phyloP scores from a whole-genome alignment of 2,888 invertebrate genomes.

The Conus canariensis region DNA sequence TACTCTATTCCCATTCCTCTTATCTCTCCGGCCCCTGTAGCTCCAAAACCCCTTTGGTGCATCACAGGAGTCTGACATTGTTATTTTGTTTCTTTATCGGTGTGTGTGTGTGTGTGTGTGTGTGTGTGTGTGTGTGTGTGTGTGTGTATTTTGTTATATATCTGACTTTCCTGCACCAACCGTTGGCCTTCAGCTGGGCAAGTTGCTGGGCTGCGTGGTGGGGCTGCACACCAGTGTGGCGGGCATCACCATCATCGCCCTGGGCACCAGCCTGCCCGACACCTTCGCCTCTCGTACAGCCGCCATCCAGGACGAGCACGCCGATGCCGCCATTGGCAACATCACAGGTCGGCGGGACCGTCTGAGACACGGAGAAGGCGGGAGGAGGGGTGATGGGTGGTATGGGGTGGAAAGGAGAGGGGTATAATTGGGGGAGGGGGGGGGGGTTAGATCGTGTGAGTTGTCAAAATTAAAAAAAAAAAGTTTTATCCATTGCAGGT shows the following conservation, averaged over 20 bases:
- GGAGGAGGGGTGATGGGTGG: neutral
- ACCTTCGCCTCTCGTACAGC: slow-evolving; percentile 77
- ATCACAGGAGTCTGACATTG: too few relatives aligned
- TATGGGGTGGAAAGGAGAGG: too few relatives aligned
- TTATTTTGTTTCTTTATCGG: too few relatives aligned
- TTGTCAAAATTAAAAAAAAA: too few relatives aligned
- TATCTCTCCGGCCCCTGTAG: too few relatives aligned
- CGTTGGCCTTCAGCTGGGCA: slow-evolving; percentile 63
- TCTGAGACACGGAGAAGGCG: neutral
- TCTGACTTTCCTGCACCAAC: too few relatives aligned
- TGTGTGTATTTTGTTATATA: neutral
- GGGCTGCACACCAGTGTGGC: slow-evolving; percentile 73
- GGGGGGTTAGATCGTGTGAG: neutral
- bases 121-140: too few relatives aligned
- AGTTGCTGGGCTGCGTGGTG: slow-evolving; percentile 74
- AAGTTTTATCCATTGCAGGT: neutral
- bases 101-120: too few relatives aligned
- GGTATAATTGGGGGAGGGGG: neutral
- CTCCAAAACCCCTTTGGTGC: too few relatives aligned
- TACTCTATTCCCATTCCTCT: too few relatives aligned
- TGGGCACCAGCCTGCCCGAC: slow-evolving; percentile 76
- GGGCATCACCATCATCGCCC: slow-evolving; percentile 75
- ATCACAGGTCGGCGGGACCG: slow-evolving; percentile 66
- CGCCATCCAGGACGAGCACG: slow-evolving; percentile 74
- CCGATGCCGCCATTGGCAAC: slow-evolving; percentile 77